Evolutionary conservation across 35 echinoderm and acorn worm species (phyloP).

Genomic region (Ophioderma brevispina): DNA sequence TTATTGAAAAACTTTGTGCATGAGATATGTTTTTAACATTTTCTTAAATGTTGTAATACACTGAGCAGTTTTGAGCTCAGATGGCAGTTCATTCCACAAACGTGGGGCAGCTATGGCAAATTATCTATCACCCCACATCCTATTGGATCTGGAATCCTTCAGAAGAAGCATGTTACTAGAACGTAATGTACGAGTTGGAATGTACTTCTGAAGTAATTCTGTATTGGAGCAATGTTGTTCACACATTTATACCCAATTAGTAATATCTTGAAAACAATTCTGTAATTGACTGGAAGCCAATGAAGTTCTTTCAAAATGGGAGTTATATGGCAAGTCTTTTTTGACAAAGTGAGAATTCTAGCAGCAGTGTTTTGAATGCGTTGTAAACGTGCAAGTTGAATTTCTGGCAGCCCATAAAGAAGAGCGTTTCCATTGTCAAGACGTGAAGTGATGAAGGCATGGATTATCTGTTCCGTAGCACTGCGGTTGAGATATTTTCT

Average conservation of each 20-base stretch:
- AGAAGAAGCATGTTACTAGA: neutral
- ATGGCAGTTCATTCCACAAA: too few relatives aligned
- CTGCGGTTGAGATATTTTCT: conserved; percentile 23
- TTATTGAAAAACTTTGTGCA: too few relatives aligned
- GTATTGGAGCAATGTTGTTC: neutral
- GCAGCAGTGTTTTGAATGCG: conserved; percentile 67
- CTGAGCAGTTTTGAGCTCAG: too few relatives aligned
- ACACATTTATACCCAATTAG: neutral
- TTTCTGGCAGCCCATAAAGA: conserved; percentile 50
- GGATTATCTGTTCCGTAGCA: conserved; percentile 46
- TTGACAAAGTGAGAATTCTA: conserved; percentile 29
- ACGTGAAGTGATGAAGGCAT: conserved; percentile 51
- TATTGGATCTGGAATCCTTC: neutral
- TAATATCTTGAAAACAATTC: conserved; percentile 13
- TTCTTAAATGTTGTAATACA: too few relatives aligned
- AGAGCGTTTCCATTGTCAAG: conserved; percentile 51
- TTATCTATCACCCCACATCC: neutral
- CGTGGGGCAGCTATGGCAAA: neutral
- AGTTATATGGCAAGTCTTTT: conserved; percentile 35
- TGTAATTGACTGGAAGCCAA: too few relatives aligned
- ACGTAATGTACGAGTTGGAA: neutral
- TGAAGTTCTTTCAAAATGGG: conserved; percentile 35
- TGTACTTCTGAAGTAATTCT: neutral
- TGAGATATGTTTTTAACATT: too few relatives aligned
- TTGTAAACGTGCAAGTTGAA: conserved; percentile 42